phyloP scores from a whole-genome alignment of 2,113 vertebrate species.

The Podarcis muralis region DNA sequence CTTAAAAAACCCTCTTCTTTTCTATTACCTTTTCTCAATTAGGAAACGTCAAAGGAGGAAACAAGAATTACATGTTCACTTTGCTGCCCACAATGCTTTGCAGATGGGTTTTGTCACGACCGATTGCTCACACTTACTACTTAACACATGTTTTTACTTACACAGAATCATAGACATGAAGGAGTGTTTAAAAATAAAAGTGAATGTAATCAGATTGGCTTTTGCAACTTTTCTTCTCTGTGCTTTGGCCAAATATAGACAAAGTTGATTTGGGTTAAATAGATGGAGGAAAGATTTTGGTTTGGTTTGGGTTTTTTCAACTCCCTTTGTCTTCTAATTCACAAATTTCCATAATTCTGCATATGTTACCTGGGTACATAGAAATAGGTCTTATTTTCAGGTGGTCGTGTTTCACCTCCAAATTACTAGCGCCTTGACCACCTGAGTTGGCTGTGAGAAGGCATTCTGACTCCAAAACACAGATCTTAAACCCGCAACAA shows the following conservation, averaged over 20 bases:
- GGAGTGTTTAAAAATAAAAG: conserved; percentile 45
- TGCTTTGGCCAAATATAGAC: conserved; percentile 26
- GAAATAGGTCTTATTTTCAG: too few species aligned
- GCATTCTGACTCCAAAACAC: neutral
- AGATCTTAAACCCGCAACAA: neutral
- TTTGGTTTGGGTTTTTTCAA: too few species aligned
- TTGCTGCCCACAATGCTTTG: conserved; percentile 29
- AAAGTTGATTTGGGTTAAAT: too few species aligned
- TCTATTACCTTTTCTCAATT: neutral
- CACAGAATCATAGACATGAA: conserved; percentile 26
- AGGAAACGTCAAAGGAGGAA: neutral
- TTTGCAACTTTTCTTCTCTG: conserved; percentile 15
- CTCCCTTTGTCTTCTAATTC: too few species aligned
- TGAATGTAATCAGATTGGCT: neutral
- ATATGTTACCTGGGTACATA: too few species aligned
- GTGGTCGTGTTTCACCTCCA: too few species aligned
- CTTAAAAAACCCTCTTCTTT: neutral
- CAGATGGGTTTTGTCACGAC: conserved; percentile 1
- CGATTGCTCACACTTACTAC: neutral
- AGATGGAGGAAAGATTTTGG: too few species aligned
- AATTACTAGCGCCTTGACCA: too few species aligned
- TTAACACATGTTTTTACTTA: conserved; percentile 33
- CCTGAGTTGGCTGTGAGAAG: too few species aligned
- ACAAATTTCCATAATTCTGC: too few species aligned
- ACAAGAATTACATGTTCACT: neutral